Evolutionary conservation across 35 echinoderm and acorn worm species (phyloP).

Genomic region (Nesometra sesokonis): DNA sequence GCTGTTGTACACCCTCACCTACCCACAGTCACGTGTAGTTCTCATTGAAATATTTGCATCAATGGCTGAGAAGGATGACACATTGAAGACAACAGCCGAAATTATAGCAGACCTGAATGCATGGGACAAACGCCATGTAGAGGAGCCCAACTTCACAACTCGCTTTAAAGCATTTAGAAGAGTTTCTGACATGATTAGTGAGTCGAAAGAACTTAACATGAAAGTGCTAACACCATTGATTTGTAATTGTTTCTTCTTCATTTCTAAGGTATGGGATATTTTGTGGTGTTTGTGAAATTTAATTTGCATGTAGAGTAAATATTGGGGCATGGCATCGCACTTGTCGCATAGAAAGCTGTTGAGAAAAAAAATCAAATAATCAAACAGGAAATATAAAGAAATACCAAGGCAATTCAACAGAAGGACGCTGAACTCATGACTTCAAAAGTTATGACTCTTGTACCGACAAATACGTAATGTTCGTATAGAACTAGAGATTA

Average conservation of each 20-base stretch:
- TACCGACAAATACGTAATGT: too few relatives aligned
- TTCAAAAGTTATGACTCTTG: too few relatives aligned
- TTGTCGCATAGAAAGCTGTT: not conserved
- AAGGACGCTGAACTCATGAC: too few relatives aligned
- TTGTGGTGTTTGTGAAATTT: too few relatives aligned
- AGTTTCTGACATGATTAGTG: conserved; percentile 35
- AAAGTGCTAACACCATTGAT: conserved; percentile 49
- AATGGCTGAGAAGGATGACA: conserved; percentile 43
- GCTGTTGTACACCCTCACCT: conserved; percentile 54
- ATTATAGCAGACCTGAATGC: conserved; percentile 47
- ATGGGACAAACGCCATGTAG: conserved; percentile 70
- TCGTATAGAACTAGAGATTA: too few relatives aligned
- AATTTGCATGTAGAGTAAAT: not conserved
- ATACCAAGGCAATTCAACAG: too few relatives aligned
- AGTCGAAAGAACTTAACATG: conserved; percentile 36
- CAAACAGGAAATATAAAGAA: too few relatives aligned
- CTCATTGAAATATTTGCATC: conserved; percentile 54
- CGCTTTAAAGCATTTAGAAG: conserved; percentile 52
- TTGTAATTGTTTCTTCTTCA: conserved; percentile 86
- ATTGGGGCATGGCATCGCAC: not conserved
- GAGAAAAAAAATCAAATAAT: too few relatives aligned
- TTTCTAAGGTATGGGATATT: conserved; percentile 88
- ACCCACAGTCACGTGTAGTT: conserved; percentile 23
- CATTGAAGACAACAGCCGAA: conserved; percentile 30
- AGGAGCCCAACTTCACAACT: conserved; percentile 60